Percentiles rank a stretch among this genome's conserved stretches.
Conservation (phyloP, 2,113 vertebrate genomes). For the Corythornis cristatus region DNA sequence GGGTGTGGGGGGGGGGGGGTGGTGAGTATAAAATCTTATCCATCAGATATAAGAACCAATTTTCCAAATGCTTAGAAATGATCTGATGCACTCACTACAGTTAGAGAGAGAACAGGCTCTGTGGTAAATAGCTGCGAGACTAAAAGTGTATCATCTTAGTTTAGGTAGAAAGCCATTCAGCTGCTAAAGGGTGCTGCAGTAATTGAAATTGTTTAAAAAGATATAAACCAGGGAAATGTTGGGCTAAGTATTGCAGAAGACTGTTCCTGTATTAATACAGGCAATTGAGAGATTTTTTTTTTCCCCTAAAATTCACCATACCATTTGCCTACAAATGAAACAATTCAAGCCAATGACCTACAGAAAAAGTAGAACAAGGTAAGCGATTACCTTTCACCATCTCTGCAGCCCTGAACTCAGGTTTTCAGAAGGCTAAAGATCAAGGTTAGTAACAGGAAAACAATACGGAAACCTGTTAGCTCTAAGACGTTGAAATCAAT, state of each 20-base stretch:
- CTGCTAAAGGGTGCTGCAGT: background rate
- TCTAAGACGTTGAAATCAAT: background rate
- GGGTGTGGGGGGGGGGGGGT: too few species aligned
- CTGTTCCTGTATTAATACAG: background rate
- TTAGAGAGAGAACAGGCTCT: background rate
- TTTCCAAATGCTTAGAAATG: background rate
- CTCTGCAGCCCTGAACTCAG: background rate
- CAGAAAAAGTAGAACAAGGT: background rate
- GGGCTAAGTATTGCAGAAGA: background rate
- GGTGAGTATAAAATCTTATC: too few species aligned
- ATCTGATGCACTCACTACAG: background rate
- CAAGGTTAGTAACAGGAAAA: background rate
- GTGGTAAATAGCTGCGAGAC: background rate
- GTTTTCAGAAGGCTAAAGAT: background rate
- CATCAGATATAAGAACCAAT: background rate
- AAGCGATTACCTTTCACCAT: background rate
- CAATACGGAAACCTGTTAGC: background rate
- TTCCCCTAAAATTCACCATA: background rate
- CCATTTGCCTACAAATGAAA: background rate
- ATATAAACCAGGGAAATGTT: background rate
- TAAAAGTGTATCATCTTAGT: background rate
- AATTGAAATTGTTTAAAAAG: background rate
- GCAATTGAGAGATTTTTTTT: background rate
- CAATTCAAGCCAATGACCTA: background rate
- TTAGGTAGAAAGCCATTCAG: accelerated